phyloP scores from a whole-genome alignment of 2,113 vertebrate genomes.

The Corythornis vintsioides region DNA sequence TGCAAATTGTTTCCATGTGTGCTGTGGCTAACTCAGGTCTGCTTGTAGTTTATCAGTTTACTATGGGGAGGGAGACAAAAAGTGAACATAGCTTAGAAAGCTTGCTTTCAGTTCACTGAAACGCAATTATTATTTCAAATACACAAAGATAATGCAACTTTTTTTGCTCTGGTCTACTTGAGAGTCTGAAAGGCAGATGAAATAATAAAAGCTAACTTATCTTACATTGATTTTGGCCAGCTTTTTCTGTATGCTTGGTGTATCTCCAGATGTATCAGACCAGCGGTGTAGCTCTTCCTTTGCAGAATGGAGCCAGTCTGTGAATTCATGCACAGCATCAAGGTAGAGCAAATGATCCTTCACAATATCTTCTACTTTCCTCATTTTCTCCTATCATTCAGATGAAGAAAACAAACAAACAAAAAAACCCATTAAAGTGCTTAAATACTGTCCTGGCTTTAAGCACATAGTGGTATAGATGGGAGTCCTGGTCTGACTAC shows the following conservation, averaged over 20 bases:
- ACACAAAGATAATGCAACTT: background rate
- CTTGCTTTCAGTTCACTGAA: background rate
- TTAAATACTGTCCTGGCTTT: background rate
- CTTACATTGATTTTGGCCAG: slow-evolving; percentile 90
- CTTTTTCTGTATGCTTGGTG: slow-evolving; percentile 83
- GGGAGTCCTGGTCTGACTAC: background rate
- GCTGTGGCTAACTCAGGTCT: background rate
- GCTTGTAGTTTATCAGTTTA: background rate
- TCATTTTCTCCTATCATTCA: slow-evolving; percentile 86
- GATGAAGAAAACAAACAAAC: background rate
- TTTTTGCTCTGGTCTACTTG: background rate
- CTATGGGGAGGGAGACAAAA: background rate
- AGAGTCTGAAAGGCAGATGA: background rate
- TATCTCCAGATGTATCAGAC: slow-evolving; percentile 90
- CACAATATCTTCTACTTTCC: slow-evolving; percentile 86
- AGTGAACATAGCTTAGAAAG: background rate
- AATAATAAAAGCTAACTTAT: background rate
- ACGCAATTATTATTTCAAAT: background rate
- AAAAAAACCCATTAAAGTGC: background rate
- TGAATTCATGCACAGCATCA: slow-evolving; percentile 92
- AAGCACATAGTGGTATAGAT: background rate
- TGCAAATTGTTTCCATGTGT: slow-evolving; percentile 8
- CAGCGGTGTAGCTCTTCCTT: slow-evolving; percentile 96
- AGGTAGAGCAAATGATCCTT: slow-evolving; percentile 93
- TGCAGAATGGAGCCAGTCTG: slow-evolving; percentile 94